Conservation (phyloP, 2,113 vertebrate species). For the Illadopsis cleaveri region DNA sequence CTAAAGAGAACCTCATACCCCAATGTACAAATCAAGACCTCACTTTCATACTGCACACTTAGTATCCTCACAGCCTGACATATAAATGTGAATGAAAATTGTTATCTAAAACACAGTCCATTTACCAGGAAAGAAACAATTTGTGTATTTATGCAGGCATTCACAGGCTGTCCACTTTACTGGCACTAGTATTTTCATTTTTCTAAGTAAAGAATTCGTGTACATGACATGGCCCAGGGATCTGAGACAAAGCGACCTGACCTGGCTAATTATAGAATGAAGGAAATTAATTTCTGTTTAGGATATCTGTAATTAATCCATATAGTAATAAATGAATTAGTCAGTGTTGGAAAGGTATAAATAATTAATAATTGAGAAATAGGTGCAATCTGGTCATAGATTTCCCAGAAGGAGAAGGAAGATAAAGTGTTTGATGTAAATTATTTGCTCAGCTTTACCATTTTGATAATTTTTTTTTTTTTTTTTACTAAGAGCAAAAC, state of each 20-base stretch:
- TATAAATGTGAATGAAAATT: background rate
- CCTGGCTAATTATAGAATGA: background rate
- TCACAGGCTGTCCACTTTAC: background rate
- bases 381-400: background rate
- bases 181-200: background rate
- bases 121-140: background rate
- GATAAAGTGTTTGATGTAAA: conserved; percentile 14
- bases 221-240: background rate
- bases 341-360: background rate
- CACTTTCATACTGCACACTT: background rate
- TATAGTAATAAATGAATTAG: background rate
- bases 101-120: background rate
- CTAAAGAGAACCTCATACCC: background rate
- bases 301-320: conserved; percentile 26
- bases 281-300: conserved; percentile 18
- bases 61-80: background rate
- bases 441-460: conserved; percentile 29
- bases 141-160: background rate
- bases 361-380: conserved; percentile 39
- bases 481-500: conserved; percentile 18
- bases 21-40: background rate
- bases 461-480: conserved; percentile 13
- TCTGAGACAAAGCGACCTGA: background rate
- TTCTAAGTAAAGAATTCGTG: background rate
- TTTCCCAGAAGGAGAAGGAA: conserved; percentile 1